Base-by-base conservation (phyloP, 2,797 vertebrate genomes). In the Poliocrania exsul region DNA sequence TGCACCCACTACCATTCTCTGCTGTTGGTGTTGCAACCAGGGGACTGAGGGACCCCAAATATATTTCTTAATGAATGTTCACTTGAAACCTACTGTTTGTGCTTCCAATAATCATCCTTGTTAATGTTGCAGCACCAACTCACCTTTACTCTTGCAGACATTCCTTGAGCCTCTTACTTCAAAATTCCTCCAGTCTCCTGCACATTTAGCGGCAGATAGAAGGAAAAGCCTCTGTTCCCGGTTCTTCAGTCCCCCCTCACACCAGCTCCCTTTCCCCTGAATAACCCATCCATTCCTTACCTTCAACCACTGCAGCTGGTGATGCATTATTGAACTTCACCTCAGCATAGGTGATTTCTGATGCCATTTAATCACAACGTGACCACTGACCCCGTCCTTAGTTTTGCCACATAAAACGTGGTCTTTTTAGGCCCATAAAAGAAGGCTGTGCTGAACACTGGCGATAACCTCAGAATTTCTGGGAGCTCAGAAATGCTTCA, bases 291-390 rank as follows among this genome's bases (percentile, higher is more conserved):
- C 13, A 19, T 42, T 85, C 26, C 92, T 94, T 95, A 96, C 96
- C 95, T 95, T 90, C 15, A 5, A 29, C 44, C 19, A 10, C 78
- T 66, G 86, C 69, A 85, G 81, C 13, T 0, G 31, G 50, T 9
- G 67, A 58, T 40, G 23, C 37, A 47, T 95, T 95, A 67, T 58
- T 89, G 92, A 97, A 96, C 38, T 89, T 93, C 81, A 97, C 86
- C 62, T 97, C 96, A 49, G 95, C 95, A 7, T 97, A 97, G 23
- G 94, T 96, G 69, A 97, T 58, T 85, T 97, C 96, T 77, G 96
- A 93, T 85, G 92, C 94, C 95, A 97, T 97, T 92, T 78, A 78
- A 73, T 66, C 80, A 49, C 50, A 20, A 10, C 2, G 38, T 20
- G 38, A 44, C 42, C 57, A 70, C 47, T 61, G 49, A 44, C 23